These are phyloP conservation scores for Palythoa grandiflora DNA, from an alignment of 92 coral and sea anemone species.

Conservation along the genomic window DNA sequence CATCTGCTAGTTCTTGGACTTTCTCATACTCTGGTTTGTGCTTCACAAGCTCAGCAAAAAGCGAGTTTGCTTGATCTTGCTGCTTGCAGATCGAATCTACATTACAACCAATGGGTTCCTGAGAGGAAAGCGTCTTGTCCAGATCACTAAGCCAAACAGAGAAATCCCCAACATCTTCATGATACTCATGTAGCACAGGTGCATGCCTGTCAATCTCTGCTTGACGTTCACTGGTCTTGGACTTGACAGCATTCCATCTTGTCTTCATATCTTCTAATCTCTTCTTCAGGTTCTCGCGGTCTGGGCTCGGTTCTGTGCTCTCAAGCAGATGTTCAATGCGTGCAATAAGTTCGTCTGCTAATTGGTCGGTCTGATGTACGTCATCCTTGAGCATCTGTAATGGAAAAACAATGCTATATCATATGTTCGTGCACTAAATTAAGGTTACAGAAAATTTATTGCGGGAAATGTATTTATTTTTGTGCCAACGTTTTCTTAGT, in stretches of 20 bases:
- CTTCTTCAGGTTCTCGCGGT: slow-evolving; percentile 83
- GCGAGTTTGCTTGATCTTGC: slow-evolving; percentile 76
- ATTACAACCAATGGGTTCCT: slow-evolving; percentile 87
- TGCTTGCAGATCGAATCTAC: slow-evolving; percentile 76
- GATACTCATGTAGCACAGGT: slow-evolving; percentile 83
- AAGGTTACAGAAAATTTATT: no score
- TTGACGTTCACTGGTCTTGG: slow-evolving; percentile 83
- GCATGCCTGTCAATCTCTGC: slow-evolving; percentile 77
- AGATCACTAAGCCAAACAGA: slow-evolving; percentile 80
- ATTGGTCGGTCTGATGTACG: slow-evolving; percentile 76
- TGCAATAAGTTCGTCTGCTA: slow-evolving; percentile 87
- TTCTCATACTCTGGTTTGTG: slow-evolving; percentile 81
- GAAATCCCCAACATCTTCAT: slow-evolving; percentile 81
- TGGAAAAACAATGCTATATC: not conserved
- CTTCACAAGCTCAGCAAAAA: slow-evolving; percentile 71
- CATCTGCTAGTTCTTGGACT: slow-evolving; percentile 74
- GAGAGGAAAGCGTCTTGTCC: slow-evolving; percentile 78
- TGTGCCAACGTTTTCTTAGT: no score
- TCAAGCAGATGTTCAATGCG: slow-evolving; percentile 85
- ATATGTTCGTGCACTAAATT: not conserved
- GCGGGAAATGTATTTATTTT: no score
- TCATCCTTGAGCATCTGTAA: slow-evolving; percentile 81
- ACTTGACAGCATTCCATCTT: slow-evolving; percentile 86
- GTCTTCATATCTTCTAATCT: slow-evolving; percentile 91
- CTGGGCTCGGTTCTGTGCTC: slow-evolving; percentile 93